Percentiles rank a stretch among this genome's conserved stretches.
phyloP scores from a whole-genome alignment of 2,888 invertebrate genomes.

The Melanchra persicariae region DNA sequence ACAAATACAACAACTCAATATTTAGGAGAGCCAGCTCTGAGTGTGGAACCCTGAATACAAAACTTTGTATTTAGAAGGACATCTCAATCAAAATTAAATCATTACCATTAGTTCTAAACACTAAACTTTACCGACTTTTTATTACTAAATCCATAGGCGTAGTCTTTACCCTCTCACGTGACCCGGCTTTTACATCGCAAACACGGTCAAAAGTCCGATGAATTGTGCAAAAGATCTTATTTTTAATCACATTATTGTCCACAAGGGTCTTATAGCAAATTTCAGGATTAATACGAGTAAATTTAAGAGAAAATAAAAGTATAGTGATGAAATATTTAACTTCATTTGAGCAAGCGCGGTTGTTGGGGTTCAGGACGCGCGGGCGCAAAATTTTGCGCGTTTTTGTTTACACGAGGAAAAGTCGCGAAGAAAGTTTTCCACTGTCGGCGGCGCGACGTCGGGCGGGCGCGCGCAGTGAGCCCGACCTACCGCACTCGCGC shows the following conservation, averaged over 20 bases:
- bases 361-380: slow-evolving; percentile 67
- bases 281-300: slow-evolving; percentile 58
- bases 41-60: background rate
- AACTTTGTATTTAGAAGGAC: slow-evolving; percentile 8
- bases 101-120: slow-evolving; percentile 66
- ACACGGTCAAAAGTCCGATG: slow-evolving; percentile 75
- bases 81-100: slow-evolving; percentile 55
- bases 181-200: slow-evolving; percentile 80
- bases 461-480: slow-evolving; percentile 88
- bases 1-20: slow-evolving; percentile 6
- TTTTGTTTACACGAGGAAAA: slow-evolving; percentile 89
- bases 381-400: slow-evolving; percentile 81
- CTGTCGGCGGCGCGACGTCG: slow-evolving; percentile 83
- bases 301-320: slow-evolving; percentile 49
- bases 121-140: slow-evolving; percentile 90
- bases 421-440: slow-evolving; percentile 90
- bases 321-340: slow-evolving; percentile 54
- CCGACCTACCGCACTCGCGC: slow-evolving; percentile 89
- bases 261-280: slow-evolving; percentile 59
- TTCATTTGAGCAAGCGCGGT: slow-evolving; percentile 64
- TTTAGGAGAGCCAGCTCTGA: slow-evolving; percentile 3
- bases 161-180: slow-evolving; percentile 82
- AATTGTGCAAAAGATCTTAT: slow-evolving; percentile 65
- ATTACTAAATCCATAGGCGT: slow-evolving; percentile 89
- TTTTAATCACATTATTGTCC: slow-evolving; percentile 76